These are phyloP conservation scores for Morus bassanus DNA, from an alignment of 2,797 vertebrate species.

Conservation along the genomic window DNA sequence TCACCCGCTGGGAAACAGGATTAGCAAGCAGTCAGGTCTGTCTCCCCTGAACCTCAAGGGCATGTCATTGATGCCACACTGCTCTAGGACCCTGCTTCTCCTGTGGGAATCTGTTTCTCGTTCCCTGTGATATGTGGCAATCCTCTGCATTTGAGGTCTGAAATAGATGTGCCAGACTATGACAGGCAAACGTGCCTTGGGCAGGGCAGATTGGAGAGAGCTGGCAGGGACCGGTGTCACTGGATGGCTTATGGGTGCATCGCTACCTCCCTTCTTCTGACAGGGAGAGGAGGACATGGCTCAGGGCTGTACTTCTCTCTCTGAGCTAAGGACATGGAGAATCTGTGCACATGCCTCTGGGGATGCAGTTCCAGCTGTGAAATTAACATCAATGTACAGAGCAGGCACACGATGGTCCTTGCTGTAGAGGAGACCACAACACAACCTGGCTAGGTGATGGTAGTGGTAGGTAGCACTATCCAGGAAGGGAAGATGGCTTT, in stretches of 20 bases:
- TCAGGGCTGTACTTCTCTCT: background rate
- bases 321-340: background rate
- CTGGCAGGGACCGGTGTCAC: background rate
- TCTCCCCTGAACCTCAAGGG: slow-evolving; percentile 25
- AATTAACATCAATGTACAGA: background rate
- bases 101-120: slow-evolving; percentile 18
- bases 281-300: background rate
- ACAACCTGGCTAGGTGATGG: background rate
- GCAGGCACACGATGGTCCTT: background rate
- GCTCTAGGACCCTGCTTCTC: background rate
- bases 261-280: background rate
- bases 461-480: background rate
- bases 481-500: background rate
- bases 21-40: slow-evolving; percentile 19
- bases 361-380: background rate
- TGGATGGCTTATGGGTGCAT: background rate
- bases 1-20: slow-evolving; percentile 46
- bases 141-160: background rate
- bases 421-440: background rate
- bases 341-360: background rate
- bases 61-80: background rate
- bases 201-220: background rate
- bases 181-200: background rate
- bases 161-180: slow-evolving; percentile 28
- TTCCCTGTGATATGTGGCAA: background rate